Base-by-base conservation (phyloP, 2,113 vertebrate species). In the Cynocephalus volans region DNA sequence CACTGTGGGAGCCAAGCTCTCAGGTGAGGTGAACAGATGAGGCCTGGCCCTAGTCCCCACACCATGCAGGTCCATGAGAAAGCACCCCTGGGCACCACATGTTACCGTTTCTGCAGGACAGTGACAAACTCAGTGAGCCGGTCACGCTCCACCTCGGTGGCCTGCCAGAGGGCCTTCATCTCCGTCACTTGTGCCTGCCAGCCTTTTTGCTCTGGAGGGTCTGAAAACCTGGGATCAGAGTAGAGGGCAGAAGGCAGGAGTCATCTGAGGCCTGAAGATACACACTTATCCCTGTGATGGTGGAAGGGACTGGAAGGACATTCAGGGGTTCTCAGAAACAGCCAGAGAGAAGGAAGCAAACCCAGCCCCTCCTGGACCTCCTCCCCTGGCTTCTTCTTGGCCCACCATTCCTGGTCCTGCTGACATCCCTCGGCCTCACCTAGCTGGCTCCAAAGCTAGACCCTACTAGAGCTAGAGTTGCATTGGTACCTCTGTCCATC, bases 101-200 rank as follows among this genome's bases (percentile, higher is more conserved):
- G 0, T 97, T 98, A 99, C 99, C 99, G 99, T 97, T 93, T 98
- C 98, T 99, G 99, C 70, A 99, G 98, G 83, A 98, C 81, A 17
- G 98, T 86, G 96, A 99, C 97, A 93, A 99, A 98, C 72, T 99
- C 98, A 5, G 98, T 90, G 8, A 99, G 98, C 87, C 97, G 97
- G 93, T 99, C 98, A 17, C 98, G 98, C 84, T 99, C 99, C 96
- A 98, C 98, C 67, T 98, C 98, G 1, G 99, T 97, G 0, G 99
- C 98, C 93, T 99, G 98, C 91, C 98, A 98, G 24, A 99, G 98
- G 31, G 98, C 98, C 97, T 97, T 98, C 92, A 98, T 98, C 90
- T 99, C 98, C 0, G 89, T n/a, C 62, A 97, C 95, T 97, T 99
- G 98, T 0, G 95, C 94, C 97, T 98, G 98, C 96, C 99, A 97